A percentile compares a stretch with the other conserved stretches of the same genome.
phyloP scores from a whole-genome alignment of 53 echinoderm and acorn worm genomes.

The Crossaster papposus region DNA sequence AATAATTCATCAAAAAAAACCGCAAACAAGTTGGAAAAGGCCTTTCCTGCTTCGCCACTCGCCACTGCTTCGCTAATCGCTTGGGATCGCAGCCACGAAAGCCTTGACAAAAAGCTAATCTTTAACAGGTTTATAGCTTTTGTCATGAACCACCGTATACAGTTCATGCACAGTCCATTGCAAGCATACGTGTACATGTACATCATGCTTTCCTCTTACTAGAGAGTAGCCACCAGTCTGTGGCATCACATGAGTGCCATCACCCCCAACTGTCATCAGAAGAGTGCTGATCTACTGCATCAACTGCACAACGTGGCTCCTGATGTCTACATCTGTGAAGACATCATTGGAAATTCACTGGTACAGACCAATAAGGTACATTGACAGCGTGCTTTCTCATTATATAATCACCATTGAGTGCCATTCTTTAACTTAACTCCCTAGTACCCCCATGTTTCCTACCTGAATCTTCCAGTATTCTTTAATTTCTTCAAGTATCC shows the following conservation, averaged over 20 bases:
- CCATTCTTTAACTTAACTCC: background rate
- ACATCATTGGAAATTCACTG: constrained; percentile 95
- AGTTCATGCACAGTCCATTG: too few species aligned
- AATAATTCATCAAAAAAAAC: too few species aligned
- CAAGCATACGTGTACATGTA: background rate
- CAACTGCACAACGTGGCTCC: constrained; percentile 93
- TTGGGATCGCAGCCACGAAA: too few species aligned
- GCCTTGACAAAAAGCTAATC: too few species aligned
- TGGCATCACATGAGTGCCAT: constrained; percentile 82
- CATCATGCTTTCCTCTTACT: background rate
- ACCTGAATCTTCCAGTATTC: background rate
- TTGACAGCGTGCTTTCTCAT: background rate
- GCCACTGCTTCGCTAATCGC: too few species aligned
- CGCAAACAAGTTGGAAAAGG: too few species aligned
- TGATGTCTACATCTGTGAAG: constrained; percentile 94
- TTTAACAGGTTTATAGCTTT: too few species aligned
- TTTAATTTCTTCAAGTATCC: background rate
- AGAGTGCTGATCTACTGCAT: constrained; percentile 92
- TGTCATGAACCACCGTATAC: too few species aligned
- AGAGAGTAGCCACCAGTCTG: constrained; percentile 89
- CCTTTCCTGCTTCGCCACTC: too few species aligned
- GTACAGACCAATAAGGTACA: constrained; percentile 80
- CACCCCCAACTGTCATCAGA: constrained; percentile 86
- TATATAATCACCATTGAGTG: background rate
- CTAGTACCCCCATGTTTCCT: too few species aligned